These are phyloP conservation scores for Metacarcinus magister DNA, from an alignment of 2,888 invertebrate genomes.

Conservation along the genomic window DNA sequence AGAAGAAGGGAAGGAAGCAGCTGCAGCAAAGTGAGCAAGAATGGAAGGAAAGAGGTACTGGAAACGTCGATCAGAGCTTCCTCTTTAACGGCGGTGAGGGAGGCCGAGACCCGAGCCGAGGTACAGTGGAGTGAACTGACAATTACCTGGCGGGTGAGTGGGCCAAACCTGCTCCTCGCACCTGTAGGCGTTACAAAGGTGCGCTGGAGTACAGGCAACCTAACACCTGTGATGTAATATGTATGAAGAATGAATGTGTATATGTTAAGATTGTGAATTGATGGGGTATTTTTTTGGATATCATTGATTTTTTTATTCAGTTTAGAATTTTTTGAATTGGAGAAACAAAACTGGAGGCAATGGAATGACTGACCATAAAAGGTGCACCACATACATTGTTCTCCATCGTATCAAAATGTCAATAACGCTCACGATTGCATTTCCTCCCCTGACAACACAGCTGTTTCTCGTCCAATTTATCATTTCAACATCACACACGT, in stretches of 20 bases:
- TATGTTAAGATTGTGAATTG: background rate
- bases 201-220: background rate
- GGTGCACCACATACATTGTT: background rate
- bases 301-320: too few relatives aligned
- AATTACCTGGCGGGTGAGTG: conserved; percentile 21
- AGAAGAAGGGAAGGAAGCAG: background rate
- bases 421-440: background rate
- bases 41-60: conserved; percentile 43
- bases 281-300: too few relatives aligned
- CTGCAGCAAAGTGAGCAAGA: conserved; percentile 19
- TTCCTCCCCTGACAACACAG: background rate
- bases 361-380: background rate
- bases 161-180: background rate
- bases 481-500: background rate
- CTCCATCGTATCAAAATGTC: background rate
- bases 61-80: conserved; percentile 26
- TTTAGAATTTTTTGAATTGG: background rate
- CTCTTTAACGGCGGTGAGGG: background rate
- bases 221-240: background rate
- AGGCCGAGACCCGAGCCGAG: background rate
- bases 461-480: background rate
- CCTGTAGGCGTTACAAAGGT: background rate
- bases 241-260: background rate
- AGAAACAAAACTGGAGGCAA: background rate
- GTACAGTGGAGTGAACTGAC: background rate